phyloP scores from a whole-genome alignment of 2,888 invertebrate genomes.

The Lobophora halterata region DNA sequence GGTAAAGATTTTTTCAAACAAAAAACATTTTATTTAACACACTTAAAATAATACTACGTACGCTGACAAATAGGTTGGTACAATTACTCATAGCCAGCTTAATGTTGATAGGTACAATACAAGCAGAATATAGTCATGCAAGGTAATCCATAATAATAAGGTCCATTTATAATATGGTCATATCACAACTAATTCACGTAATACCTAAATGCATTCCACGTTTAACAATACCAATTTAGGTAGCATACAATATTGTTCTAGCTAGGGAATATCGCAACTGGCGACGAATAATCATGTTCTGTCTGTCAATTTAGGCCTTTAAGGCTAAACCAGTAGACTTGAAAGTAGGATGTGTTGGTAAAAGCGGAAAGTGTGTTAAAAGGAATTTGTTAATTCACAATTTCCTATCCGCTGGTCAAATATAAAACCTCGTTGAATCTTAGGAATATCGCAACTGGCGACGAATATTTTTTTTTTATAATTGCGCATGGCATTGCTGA shows the following conservation, averaged over 20 bases:
- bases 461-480: constrained; percentile 25
- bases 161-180: constrained; percentile 24
- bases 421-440: no score
- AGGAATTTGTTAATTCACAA: no score
- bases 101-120: constrained; percentile 38
- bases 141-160: constrained; percentile 44
- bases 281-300: constrained; percentile 24
- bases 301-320: no score
- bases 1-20: no score
- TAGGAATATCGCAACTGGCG: constrained; percentile 22
- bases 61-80: no score
- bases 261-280: constrained; percentile 23
- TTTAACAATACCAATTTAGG: constrained; percentile 32
- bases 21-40: no score
- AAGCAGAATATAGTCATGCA: constrained; percentile 39
- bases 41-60: no score
- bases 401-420: no score
- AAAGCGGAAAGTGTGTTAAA: no score
- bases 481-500: constrained; percentile 24
- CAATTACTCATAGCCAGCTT: constrained; percentile 34
- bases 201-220: constrained; percentile 26
- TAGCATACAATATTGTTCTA: constrained; percentile 26
- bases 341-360: no score
- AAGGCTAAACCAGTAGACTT: no score
- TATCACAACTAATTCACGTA: no score